Percentiles rank a stretch among this genome's conserved stretches.
Conservation (phyloP, 2,888 invertebrate genomes). For the Chaitophorus viminalis region DNA sequence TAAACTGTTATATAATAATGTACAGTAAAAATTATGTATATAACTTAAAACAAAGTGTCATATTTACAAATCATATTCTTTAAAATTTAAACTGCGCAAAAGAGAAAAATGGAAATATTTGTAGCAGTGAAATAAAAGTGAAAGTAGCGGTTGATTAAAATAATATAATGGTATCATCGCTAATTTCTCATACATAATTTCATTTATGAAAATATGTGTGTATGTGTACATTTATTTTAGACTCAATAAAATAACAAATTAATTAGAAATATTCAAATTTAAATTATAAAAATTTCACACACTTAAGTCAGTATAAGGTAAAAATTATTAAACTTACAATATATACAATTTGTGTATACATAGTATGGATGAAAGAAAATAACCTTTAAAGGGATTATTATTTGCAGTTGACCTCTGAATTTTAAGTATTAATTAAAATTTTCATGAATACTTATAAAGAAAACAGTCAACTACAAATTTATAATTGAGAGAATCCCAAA, state of each 20-base stretch:
- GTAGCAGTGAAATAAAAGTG: slow-evolving; percentile 46
- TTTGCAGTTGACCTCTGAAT: slow-evolving; percentile 24
- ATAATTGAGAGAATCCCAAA: slow-evolving; percentile 15
- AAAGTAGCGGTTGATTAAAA: slow-evolving; percentile 48
- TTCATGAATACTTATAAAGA: background rate
- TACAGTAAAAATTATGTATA: slow-evolving; percentile 60
- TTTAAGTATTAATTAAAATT: background rate
- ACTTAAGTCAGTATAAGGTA: slow-evolving; percentile 37
- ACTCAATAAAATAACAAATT: slow-evolving; percentile 56
- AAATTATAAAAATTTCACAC: slow-evolving; percentile 54
- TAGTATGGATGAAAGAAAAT: slow-evolving; percentile 18
- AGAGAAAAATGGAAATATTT: slow-evolving; percentile 32
- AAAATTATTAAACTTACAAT: slow-evolving; percentile 55
- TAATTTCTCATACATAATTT: slow-evolving; percentile 13
- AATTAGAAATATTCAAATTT: slow-evolving; percentile 41
- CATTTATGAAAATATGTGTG: slow-evolving; percentile 9
- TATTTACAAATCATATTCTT: slow-evolving; percentile 51
- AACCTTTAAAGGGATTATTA: slow-evolving; percentile 4
- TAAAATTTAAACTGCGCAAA: slow-evolving; percentile 38
- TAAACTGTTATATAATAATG: slow-evolving; percentile 54
- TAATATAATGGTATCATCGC: slow-evolving; percentile 31
- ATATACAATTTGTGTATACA: slow-evolving; percentile 56
- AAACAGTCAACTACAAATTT: background rate
- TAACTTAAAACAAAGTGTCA: slow-evolving; percentile 54
- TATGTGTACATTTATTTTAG: slow-evolving; percentile 36